Evolutionary conservation across 2,888 invertebrate genomes (phyloP).

Genomic region (Trissolcus brochymenae): DNA sequence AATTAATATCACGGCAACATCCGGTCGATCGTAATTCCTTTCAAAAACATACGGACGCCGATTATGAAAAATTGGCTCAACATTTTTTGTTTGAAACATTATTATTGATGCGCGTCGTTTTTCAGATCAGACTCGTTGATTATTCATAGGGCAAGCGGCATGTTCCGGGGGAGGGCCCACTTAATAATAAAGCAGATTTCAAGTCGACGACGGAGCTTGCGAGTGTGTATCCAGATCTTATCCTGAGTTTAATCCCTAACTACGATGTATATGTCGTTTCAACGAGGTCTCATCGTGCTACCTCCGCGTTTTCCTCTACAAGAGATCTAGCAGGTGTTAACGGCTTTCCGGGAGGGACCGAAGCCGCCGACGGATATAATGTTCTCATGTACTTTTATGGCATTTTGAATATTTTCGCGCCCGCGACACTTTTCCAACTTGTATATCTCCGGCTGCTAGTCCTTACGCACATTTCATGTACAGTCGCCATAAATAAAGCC

Average conservation of each 20-base stretch:
- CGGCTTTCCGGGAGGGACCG: constrained; percentile 29
- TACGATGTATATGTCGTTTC: constrained; percentile 48
- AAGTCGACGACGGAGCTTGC: constrained; percentile 17
- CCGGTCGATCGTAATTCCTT: constrained; percentile 25
- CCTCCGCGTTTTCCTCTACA: constrained; percentile 34
- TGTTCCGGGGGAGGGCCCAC: constrained; percentile 8
- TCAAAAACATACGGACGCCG: background rate
- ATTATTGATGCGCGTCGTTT: constrained; percentile 27
- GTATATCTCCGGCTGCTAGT: constrained; percentile 25
- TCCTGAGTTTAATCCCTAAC: constrained; percentile 40
- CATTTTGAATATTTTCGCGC: constrained; percentile 48
- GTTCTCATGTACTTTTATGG: constrained; percentile 45
- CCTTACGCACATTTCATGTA: constrained; percentile 55
- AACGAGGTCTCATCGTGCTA: constrained; percentile 17
- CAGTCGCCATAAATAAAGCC: constrained; percentile 57
- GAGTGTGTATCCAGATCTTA: constrained; percentile 48
- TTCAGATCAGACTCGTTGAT: constrained; percentile 12
- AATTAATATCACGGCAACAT: constrained; percentile 38
- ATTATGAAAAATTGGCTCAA: constrained; percentile 28
- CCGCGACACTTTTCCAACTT: constrained; percentile 31
- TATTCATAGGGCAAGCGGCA: constrained; percentile 18
- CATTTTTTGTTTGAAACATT: constrained; percentile 7
- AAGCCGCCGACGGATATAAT: constrained; percentile 30
- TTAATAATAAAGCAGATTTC: constrained; percentile 41
- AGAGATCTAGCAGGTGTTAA: constrained; percentile 58